Conservation (phyloP, 1,140 invertebrate genomes). For the Trachymyrmex septentrionalis region DNA sequence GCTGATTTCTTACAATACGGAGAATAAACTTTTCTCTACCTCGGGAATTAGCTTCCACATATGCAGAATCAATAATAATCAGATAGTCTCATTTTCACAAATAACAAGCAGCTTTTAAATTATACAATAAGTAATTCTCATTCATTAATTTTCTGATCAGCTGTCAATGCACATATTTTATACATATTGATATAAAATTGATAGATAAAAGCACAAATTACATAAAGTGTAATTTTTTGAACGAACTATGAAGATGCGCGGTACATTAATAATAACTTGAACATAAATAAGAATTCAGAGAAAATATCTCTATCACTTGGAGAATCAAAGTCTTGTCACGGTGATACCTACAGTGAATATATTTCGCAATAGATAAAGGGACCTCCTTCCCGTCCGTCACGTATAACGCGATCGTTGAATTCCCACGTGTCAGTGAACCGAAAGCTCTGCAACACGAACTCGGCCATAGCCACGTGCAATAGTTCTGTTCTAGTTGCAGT, state of each 20-base stretch:
- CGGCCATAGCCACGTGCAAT: conserved; percentile 22
- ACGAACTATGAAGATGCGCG: background rate
- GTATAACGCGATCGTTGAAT: conserved; percentile 42
- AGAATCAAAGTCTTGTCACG: background rate
- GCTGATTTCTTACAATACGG: conserved; percentile 9
- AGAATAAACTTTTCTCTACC: conserved; percentile 11
- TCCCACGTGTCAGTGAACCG: conserved; percentile 64
- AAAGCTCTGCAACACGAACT: conserved; percentile 40
- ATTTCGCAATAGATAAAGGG: conserved; percentile 50
- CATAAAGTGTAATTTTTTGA: background rate
- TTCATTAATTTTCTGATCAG: background rate
- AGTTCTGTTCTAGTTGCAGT: conserved; percentile 36
- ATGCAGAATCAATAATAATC: background rate
- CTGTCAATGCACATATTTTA: background rate
- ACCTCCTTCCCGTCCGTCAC: conserved; percentile 17
- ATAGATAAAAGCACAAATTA: background rate
- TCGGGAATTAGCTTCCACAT: conserved; percentile 9
- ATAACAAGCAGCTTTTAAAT: background rate
- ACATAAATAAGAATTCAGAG: background rate
- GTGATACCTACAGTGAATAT: background rate
- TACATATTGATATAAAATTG: background rate
- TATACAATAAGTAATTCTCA: background rate
- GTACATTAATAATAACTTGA: background rate
- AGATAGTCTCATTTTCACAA: background rate
- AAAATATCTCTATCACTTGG: conserved; percentile 21